Conservation (phyloP, 2,888 invertebrate species). For the Tenodera sinensis region DNA sequence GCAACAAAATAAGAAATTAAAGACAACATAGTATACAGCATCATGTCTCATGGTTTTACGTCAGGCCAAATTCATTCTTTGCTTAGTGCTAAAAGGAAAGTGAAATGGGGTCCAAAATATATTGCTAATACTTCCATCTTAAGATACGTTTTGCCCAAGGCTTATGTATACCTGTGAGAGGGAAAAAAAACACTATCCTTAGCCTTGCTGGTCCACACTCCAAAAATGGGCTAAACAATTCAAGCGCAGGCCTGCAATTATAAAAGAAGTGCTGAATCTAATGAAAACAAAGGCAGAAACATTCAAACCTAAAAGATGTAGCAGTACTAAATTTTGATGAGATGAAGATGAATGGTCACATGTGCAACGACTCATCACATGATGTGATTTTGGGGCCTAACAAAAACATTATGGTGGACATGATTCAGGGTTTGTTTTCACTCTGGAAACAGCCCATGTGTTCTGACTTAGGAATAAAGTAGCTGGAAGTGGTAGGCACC, state of each 20-base stretch:
- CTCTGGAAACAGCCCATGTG: neutral
- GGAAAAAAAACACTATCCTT: too few relatives aligned
- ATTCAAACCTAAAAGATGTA: neutral
- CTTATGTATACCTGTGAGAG: neutral
- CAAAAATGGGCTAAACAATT: neutral
- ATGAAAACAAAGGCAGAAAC: too few relatives aligned
- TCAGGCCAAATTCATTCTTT: too few relatives aligned
- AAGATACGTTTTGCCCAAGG: neutral
- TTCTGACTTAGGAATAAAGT: neutral
- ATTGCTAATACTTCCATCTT: neutral
- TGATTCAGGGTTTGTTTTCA: neutral
- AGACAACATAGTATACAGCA: neutral
- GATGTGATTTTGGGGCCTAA: neutral
- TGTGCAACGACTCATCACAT: neutral
- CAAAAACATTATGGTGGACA: neutral
- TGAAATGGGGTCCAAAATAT: neutral
- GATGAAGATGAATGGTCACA: too few relatives aligned
- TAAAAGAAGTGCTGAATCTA: neutral
- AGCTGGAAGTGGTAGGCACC: neutral
- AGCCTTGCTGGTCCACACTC: neutral
- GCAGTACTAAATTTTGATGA: neutral
- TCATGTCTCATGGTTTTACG: neutral
- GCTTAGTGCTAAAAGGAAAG: neutral
- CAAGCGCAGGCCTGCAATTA: neutral
- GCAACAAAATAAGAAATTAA: neutral